Percentiles rank a stretch among this genome's conserved stretches.
phyloP scores from a whole-genome alignment of 2,888 invertebrate genomes.

The Mylabris sibirica region DNA sequence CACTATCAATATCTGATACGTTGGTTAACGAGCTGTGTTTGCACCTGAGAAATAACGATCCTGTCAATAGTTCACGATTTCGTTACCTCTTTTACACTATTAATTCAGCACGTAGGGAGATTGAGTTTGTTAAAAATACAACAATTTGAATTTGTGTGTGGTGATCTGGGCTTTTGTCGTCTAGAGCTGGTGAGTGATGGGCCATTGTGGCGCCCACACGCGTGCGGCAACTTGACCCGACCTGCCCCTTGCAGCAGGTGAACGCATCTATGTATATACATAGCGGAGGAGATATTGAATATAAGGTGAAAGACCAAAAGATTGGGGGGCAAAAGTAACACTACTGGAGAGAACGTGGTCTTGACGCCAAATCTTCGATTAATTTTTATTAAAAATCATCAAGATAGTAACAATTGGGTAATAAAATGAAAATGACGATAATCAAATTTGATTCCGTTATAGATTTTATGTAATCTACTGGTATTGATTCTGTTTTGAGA shows the following conservation, averaged over 20 bases:
- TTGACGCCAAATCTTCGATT: conserved; percentile 22
- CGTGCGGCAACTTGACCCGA: conserved; percentile 52
- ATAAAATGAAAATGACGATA: neutral
- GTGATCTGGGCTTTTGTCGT: conserved; percentile 31
- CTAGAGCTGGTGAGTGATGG: conserved; percentile 55
- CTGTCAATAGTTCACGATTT: conserved; percentile 39
- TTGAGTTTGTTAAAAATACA: conserved; percentile 6
- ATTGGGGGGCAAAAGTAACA: conserved; percentile 14
- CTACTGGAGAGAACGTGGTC: conserved; percentile 36
- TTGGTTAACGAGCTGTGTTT: conserved; percentile 36
- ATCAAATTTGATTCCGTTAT: neutral
- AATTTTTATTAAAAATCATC: conserved; percentile 10
- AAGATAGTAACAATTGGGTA: conserved; percentile 5
- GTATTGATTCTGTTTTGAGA: conserved; percentile 9
- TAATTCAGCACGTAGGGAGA: neutral
- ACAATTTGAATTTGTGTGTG: conserved; percentile 33
- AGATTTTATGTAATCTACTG: neutral
- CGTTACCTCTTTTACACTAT: conserved; percentile 25
- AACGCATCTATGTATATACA: conserved; percentile 50
- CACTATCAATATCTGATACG: conserved; percentile 38
- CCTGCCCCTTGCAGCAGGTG: conserved; percentile 51
- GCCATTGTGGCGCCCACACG: conserved; percentile 58
- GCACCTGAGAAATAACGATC: conserved; percentile 36
- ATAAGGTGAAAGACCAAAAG: conserved; percentile 48
- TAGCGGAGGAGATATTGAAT: conserved; percentile 22